Percentiles rank a stretch among this genome's conserved stretches.
phyloP scores from a whole-genome alignment of 2,888 invertebrate genomes.

The Stenodema calcarata region DNA sequence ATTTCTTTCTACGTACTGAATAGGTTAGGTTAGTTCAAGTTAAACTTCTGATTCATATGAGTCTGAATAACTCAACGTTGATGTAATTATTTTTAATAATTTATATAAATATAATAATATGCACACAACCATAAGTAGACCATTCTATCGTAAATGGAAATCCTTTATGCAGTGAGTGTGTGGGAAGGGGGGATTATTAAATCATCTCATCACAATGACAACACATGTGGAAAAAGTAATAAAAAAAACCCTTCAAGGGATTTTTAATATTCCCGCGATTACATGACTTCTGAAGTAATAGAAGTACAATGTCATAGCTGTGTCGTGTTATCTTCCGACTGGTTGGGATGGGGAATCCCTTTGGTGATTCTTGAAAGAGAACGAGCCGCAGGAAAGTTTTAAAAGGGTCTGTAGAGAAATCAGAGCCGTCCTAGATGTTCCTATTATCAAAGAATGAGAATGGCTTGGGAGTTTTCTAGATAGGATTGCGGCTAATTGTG shows the following conservation, averaged over 20 bases:
- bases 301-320: neutral
- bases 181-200: no score
- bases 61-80: no score
- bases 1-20: no score
- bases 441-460: neutral
- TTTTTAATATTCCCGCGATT: neutral
- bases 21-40: no score
- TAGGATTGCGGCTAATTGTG: neutral
- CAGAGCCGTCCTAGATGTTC: neutral
- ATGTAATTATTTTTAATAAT: no score
- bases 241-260: neutral
- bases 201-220: no score
- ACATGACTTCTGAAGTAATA: neutral
- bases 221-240: neutral
- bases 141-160: no score
- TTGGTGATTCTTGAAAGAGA: neutral
- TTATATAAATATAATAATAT: no score
- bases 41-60: no score
- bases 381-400: neutral
- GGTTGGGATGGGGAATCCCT: no score
- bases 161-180: no score
- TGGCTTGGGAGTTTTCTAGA: neutral
- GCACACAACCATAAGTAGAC: no score
- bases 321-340: neutral
- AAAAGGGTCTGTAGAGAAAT: neutral